phyloP scores from a whole-genome alignment of 2,113 vertebrate species.

The Crotalus viridis region DNA sequence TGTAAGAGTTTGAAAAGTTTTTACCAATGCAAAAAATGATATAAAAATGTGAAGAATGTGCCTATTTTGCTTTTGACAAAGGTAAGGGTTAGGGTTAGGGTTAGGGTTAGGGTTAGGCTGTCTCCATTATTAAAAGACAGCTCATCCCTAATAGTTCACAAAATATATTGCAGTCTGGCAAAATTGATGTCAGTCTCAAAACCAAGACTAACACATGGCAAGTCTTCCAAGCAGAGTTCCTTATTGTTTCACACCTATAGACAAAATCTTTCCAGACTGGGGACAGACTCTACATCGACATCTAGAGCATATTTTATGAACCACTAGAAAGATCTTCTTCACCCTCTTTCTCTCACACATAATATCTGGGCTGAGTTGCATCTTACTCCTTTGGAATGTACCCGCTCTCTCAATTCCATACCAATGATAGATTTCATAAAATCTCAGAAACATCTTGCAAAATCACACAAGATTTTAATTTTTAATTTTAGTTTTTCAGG shows the following conservation, averaged over 20 bases:
- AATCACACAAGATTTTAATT: not conserved
- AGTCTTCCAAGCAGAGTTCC: not conserved
- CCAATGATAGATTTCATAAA: not conserved
- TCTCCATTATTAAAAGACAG: not conserved
- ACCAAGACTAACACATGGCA: not conserved
- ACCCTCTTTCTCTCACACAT: not conserved
- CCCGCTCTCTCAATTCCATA: not conserved
- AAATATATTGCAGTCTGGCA: not conserved
- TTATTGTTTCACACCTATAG: not conserved
- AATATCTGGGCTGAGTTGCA: not conserved
- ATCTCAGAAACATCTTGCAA: not conserved
- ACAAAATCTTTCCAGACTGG: not conserved
- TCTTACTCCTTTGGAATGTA: not conserved
- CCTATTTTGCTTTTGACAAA: not conserved
- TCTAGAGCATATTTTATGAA: not conserved
- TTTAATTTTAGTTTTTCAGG: not conserved
- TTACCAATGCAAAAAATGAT: not conserved
- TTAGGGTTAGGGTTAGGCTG: no score
- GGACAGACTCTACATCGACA: not conserved
- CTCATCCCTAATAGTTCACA: not conserved
- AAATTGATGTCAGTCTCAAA: not conserved
- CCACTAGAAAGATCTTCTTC: not conserved
- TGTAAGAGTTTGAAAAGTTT: not conserved
- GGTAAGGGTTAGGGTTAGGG: no score
- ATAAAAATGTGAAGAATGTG: not conserved